These are phyloP conservation scores for Cyprinodon brontotheroides DNA, from an alignment of 2,113 vertebrate genomes.

Conservation along the genomic window DNA sequence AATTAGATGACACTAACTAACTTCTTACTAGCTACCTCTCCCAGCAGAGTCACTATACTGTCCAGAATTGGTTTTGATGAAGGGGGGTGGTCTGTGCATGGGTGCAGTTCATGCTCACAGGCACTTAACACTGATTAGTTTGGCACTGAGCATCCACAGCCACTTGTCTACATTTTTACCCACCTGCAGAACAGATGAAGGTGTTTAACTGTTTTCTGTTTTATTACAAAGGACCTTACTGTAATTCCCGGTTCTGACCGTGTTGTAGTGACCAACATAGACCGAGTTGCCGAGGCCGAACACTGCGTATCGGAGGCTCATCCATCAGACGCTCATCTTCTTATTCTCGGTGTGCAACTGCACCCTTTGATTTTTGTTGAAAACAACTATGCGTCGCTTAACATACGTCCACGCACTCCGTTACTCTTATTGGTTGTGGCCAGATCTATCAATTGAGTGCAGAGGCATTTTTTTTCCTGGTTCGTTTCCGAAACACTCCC, in stretches of 20 bases:
- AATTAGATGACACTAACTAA: constrained; percentile 31
- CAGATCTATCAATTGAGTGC: no score
- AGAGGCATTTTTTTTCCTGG: no score
- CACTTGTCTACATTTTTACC: constrained; percentile 89
- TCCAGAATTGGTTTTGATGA: constrained; percentile 17
- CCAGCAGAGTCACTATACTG: constrained; percentile 18
- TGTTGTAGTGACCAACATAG: constrained; percentile 89
- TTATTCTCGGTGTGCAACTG: no score
- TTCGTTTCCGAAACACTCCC: no score
- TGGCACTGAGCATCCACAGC: constrained; percentile 91
- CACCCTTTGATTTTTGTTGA: no score
- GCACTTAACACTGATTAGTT: constrained; percentile 75
- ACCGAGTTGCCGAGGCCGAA: constrained; percentile 92
- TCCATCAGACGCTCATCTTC: no score
- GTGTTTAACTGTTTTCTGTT: no score
- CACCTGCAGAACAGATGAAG: constrained; percentile 75
- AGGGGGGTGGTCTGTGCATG: background rate
- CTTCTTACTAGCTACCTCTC: constrained; percentile 11
- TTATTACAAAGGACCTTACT: background rate
- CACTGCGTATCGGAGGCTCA: constrained; percentile 88
- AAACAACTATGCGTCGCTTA: no score
- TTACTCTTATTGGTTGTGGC: no score
- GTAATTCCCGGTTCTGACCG: constrained; percentile 73
- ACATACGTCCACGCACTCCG: no score
- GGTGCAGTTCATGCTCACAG: constrained; percentile 67